These are phyloP conservation scores for Megaceryle torquata DNA, from an alignment of 2,113 vertebrate genomes.

Conservation along the genomic window DNA sequence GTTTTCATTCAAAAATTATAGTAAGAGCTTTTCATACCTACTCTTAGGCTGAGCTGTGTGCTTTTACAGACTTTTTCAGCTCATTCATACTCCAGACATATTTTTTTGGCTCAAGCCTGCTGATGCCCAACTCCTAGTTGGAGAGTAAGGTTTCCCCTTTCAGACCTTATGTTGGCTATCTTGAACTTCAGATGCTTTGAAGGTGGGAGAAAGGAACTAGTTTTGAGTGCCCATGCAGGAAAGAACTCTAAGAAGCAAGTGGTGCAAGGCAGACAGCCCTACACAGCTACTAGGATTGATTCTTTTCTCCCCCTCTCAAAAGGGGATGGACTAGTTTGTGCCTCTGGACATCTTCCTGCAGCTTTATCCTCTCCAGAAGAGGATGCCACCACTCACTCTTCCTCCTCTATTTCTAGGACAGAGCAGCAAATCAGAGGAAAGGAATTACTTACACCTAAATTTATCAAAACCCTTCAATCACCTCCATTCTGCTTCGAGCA, in stretches of 20 bases:
- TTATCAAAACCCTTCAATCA: fast-evolving
- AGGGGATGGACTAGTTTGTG: background rate
- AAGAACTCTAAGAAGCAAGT: background rate
- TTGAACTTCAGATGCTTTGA: background rate
- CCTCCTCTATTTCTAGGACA: background rate
- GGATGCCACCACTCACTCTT: fast-evolving
- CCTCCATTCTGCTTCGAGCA: background rate
- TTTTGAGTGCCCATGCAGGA: fast-evolving
- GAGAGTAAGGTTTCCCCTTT: background rate
- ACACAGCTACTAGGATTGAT: fast-evolving
- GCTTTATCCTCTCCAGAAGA: background rate
- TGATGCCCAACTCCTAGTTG: background rate
- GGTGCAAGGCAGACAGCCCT: background rate
- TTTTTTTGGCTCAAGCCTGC: background rate
- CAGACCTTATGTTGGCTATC: fast-evolving
- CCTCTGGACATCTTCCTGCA: fast-evolving
- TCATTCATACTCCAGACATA: background rate
- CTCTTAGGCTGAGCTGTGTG: background rate
- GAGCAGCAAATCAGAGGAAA: background rate
- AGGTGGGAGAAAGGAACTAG: background rate
- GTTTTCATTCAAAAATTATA: background rate
- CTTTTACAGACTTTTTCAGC: background rate
- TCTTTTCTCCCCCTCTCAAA: too few species aligned
- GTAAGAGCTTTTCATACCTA: background rate
- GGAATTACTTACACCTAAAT: background rate